Percentiles rank a stretch among this genome's conserved stretches.
Conservation (phyloP, 2,888 invertebrate genomes). For the Prosopocoilus inquinatus region DNA sequence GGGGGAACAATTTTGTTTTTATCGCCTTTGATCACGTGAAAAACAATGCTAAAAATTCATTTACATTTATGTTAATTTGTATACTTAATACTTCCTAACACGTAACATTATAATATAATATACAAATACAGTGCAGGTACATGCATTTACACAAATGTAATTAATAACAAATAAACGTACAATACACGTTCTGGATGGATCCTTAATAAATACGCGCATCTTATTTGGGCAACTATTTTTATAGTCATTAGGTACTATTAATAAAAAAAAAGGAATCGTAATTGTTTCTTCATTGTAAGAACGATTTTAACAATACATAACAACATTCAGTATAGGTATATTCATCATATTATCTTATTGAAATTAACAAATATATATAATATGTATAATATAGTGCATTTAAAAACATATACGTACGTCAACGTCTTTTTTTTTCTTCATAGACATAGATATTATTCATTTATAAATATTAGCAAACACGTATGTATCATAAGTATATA, state of each 20-base stretch:
- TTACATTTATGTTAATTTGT: not conserved
- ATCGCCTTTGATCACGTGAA: no score
- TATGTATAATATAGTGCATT: not conserved
- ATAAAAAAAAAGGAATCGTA: not conserved
- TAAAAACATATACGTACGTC: not conserved
- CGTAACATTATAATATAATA: not conserved
- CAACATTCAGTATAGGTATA: constrained; percentile 6
- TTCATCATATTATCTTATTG: not conserved
- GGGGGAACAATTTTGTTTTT: no score
- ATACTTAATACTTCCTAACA: constrained; percentile 1
- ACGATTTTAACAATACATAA: not conserved
- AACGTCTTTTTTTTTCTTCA: not conserved
- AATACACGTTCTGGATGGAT: not conserved
- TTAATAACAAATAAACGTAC: not conserved
- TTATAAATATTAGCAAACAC: constrained; percentile 30
- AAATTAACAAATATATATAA: constrained; percentile 6
- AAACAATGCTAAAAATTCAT: no score
- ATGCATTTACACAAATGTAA: constrained; percentile 11
- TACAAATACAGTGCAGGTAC: constrained; percentile 18
- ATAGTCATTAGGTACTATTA: not conserved
- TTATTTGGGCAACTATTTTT: not conserved
- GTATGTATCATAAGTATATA: constrained; percentile 38
- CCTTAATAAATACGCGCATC: not conserved
- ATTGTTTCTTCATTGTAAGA: not conserved
- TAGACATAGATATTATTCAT: constrained; percentile 17